Conservation (phyloP, 2,797 vertebrate genomes). For the Mormyrops boulengeri region DNA sequence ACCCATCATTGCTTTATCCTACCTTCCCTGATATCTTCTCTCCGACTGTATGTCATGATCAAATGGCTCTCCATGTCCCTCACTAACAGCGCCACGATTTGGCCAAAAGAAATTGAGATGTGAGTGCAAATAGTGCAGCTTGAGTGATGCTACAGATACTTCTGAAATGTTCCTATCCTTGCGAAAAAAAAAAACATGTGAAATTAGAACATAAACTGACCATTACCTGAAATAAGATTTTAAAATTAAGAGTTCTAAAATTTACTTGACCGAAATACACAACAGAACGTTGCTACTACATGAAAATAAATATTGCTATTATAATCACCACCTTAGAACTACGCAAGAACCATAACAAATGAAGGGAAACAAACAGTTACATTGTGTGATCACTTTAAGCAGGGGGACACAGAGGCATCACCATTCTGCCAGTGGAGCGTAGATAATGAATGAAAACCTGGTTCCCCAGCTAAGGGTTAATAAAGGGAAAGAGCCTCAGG, state of each 20-base stretch:
- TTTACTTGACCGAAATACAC: not conserved
- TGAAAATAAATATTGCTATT: not conserved
- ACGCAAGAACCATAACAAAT: not conserved
- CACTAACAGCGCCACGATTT: not conserved
- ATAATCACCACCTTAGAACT: not conserved
- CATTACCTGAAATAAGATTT: not conserved
- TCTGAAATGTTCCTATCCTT: not conserved
- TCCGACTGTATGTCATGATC: not conserved
- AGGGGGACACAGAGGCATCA: not conserved
- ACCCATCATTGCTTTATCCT: not conserved
- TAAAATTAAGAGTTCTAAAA: not conserved
- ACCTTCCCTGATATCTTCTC: not conserved
- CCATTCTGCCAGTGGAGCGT: not conserved
- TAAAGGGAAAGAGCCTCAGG: slow-evolving; percentile 52
- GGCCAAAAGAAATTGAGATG: not conserved
- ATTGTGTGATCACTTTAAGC: not conserved
- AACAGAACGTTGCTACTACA: not conserved
- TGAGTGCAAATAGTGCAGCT: not conserved
- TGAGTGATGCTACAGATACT: not conserved
- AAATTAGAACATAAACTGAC: not conserved
- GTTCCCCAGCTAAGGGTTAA: slow-evolving; percentile 50
- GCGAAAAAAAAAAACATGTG: not conserved
- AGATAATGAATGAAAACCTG: slow-evolving; percentile 30
- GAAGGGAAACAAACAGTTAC: not conserved
- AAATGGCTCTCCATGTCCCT: not conserved